These are phyloP conservation scores for Pterostichus niger DNA, from an alignment of 2,888 invertebrate genomes.

Conservation along the genomic window DNA sequence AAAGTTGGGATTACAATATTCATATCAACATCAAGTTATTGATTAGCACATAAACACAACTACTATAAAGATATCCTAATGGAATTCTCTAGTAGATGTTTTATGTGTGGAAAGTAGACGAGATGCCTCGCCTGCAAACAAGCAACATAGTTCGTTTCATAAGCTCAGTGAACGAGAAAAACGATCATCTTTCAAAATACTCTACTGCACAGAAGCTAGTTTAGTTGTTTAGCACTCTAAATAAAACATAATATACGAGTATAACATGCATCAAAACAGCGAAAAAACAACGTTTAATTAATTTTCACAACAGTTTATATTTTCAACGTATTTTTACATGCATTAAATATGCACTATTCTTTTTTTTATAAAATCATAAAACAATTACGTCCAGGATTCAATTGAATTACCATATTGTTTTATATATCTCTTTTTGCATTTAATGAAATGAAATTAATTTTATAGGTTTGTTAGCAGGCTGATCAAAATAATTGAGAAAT, in stretches of 20 bases:
- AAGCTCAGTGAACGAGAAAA: conserved; percentile 7
- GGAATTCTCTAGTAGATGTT: conserved; percentile 44
- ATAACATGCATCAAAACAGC: background rate
- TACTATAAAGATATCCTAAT: conserved; percentile 41
- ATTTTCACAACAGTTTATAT: background rate
- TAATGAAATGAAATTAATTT: too few relatives aligned
- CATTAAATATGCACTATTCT: background rate
- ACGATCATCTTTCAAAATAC: conserved; percentile 38
- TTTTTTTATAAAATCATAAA: background rate
- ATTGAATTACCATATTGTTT: too few relatives aligned
- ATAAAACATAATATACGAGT: conserved; percentile 7
- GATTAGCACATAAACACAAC: conserved; percentile 31
- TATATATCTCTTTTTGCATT: too few relatives aligned
- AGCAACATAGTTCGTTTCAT: background rate
- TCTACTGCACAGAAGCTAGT: background rate
- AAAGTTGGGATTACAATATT: conserved; percentile 21
- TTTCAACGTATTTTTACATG: too few relatives aligned
- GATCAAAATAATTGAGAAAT: too few relatives aligned
- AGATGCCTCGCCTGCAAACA: background rate
- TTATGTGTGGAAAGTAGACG: background rate
- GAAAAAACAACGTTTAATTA: conserved; percentile 21
- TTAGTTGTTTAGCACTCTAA: background rate
- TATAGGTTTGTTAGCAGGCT: too few relatives aligned
- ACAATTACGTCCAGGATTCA: too few relatives aligned
- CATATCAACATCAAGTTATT: conserved; percentile 27